Percentiles rank a stretch among this genome's conserved stretches.
Evolutionary conservation across 1,140 invertebrate species (phyloP).

Genomic region (Panagrolaimus sp.): DNA sequence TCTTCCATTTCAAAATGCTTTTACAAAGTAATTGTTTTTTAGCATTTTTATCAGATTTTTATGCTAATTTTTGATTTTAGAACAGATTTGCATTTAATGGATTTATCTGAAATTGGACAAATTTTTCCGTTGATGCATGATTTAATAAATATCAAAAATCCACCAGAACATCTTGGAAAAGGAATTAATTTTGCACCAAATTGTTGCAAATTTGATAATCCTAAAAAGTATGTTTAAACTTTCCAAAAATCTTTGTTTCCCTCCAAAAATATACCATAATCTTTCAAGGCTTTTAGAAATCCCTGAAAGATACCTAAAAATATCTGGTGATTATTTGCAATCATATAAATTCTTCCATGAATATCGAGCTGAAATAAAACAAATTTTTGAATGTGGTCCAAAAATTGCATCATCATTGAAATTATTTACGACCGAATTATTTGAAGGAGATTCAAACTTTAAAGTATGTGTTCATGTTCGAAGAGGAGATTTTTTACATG

Average conservation of each 20-base stretch:
- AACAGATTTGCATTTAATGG: neutral
- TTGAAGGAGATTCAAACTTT: neutral
- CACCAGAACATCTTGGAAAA: neutral
- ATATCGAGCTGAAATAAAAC: conserved; percentile 6
- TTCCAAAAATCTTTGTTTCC: too few species aligned
- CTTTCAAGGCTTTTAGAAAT: neutral
- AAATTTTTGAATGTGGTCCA: conserved; percentile 1
- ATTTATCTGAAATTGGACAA: neutral
- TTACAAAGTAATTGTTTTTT: neutral
- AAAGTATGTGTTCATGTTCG: neutral
- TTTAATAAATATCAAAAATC: neutral
- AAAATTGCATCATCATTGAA: neutral
- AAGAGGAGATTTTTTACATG: neutral
- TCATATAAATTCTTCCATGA: conserved; percentile 9
- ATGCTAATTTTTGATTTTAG: too few species aligned
- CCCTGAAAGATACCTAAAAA: neutral
- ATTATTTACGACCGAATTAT: neutral
- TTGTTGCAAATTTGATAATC: conserved; percentile 11
- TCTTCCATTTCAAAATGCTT: too few species aligned
- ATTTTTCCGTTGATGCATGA: conserved; percentile 12
- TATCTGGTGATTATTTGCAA: conserved; percentile 10
- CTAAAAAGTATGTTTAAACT: conserved; percentile 4
- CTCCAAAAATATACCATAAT: neutral
- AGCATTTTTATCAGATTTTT: too few species aligned
- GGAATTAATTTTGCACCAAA: neutral